Percentiles rank a stretch among this genome's conserved stretches.
phyloP scores from a whole-genome alignment of 37 sponge, comb jelly and placozoan genomes.

The Amphimedon queenslandica region DNA sequence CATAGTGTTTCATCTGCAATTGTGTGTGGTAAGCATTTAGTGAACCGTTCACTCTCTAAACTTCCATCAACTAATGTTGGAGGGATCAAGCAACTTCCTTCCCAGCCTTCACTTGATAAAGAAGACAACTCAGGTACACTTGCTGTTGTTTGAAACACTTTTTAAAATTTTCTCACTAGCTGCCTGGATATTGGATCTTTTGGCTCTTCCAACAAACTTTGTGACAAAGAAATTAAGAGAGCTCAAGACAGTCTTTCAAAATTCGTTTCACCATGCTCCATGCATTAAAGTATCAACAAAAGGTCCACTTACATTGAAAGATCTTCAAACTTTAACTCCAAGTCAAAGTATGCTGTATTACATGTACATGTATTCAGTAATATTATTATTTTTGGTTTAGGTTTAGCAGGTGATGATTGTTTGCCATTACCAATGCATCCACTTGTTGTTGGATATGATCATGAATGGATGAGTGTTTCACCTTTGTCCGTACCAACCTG shows the following conservation, averaged over 20 bases:
- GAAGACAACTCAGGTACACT: slow-evolving; percentile 63
- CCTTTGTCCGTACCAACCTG: slow-evolving; percentile 55
- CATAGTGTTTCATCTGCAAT: slow-evolving; percentile 60
- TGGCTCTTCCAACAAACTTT: slow-evolving; percentile 56
- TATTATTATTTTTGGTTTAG: slow-evolving; percentile 3
- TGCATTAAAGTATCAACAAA: slow-evolving; percentile 55
- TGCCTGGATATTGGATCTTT: slow-evolving; percentile 46
- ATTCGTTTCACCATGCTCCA: slow-evolving; percentile 44
- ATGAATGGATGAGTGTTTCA: slow-evolving; percentile 62
- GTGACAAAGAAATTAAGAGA: slow-evolving; percentile 46
- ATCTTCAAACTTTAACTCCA: slow-evolving; percentile 60
- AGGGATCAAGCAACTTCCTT: slow-evolving; percentile 11
- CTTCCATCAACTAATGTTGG: not conserved
- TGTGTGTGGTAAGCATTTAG: slow-evolving; percentile 39
- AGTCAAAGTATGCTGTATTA: slow-evolving; percentile 42
- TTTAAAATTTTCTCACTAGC: too few species aligned
- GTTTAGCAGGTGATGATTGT: slow-evolving; percentile 65
- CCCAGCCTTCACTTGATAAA: slow-evolving; percentile 32
- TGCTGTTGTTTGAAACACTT: too few species aligned
- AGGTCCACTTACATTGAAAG: slow-evolving; percentile 66
- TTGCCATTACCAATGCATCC: slow-evolving; percentile 61
- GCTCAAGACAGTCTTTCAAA: slow-evolving; percentile 41
- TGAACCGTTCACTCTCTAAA: slow-evolving; percentile 7
- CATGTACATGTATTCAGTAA: not conserved
- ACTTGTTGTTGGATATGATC: slow-evolving; percentile 70